A percentile compares a stretch with the other conserved stretches of the same genome.
Conservation (phyloP, 1,140 invertebrate species). For the Drosophila kanapiae region DNA sequence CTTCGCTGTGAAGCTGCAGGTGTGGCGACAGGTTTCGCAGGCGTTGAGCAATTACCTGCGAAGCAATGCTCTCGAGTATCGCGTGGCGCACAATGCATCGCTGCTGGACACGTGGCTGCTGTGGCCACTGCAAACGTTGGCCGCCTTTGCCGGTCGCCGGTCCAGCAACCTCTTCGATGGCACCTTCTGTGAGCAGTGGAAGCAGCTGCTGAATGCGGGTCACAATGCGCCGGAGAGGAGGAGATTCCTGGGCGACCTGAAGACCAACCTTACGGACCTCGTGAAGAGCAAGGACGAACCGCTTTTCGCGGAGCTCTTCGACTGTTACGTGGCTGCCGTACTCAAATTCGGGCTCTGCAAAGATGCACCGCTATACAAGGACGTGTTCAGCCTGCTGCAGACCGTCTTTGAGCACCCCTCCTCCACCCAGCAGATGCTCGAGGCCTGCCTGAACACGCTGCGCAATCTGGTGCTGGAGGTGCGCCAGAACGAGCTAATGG, state of each 20-base stretch:
- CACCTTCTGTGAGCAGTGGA: constrained; percentile 69
- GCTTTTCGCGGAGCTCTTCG: constrained; percentile 70
- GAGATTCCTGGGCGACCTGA: constrained; percentile 55
- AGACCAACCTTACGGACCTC: constrained; percentile 45
- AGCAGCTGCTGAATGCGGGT: constrained; percentile 62
- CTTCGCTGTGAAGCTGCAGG: constrained; percentile 63
- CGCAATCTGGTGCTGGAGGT: constrained; percentile 64
- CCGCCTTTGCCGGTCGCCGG: constrained; percentile 65
- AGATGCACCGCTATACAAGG: constrained; percentile 58
- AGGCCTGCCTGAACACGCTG: constrained; percentile 70
- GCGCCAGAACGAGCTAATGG: constrained; percentile 64
- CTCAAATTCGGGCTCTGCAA: constrained; percentile 70
- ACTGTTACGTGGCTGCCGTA: constrained; percentile 57
- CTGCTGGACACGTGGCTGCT: constrained; percentile 71
- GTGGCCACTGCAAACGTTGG: constrained; percentile 71
- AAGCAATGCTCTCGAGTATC: constrained; percentile 63
- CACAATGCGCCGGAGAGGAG: constrained; percentile 60
- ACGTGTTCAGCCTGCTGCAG: constrained; percentile 63
- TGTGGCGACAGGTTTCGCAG: constrained; percentile 66
- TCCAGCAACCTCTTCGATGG: constrained; percentile 58
- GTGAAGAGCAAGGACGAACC: constrained; percentile 64
- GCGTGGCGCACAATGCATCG: constrained; percentile 51
- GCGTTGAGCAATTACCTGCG: constrained; percentile 57
- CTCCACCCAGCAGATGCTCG: constrained; percentile 54
- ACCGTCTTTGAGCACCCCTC: constrained; percentile 48